Base-by-base conservation (phyloP, 2,888 invertebrate species). In the Sialis lutaria region DNA sequence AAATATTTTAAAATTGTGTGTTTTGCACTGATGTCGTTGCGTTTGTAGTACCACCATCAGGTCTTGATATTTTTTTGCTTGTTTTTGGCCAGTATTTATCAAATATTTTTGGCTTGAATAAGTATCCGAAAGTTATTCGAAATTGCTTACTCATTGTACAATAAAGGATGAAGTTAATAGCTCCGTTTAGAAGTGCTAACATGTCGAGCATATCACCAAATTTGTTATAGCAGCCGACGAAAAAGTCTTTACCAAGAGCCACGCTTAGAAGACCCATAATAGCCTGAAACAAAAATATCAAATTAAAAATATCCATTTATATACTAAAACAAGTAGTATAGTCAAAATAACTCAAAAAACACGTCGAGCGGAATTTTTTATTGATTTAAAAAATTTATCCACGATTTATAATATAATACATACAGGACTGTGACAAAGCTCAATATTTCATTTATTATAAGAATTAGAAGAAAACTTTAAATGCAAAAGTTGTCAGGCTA, bases 61-160 rank as follows among this genome's bases (percentile, higher is more conserved):
- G 22, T 22, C 22, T 22, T 22, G 22, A 22, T 22, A 22, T 10
- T 37, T 22, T 22, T 4, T 22, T 22, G 22, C 22, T 22, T 22
- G 22, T 22, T 22, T 22, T 22, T 32, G 44, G 9, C 10, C 10
- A 41, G 22, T 22, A 22, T 9, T 41, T 41, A 13, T 10, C 22
- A 6, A 41, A 40, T 22, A 46, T 42, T 42, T 37, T 34, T 8
- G 41, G 46, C 51, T 75, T 70, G 58, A 89, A 79, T 56, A 87
- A 65, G 57, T 78, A 74, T 8, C 77, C 70, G 60, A 84, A 88
- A 1, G 84, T 84, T 54, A 76, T 77, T 10, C 95, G 74, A 64
- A 95, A 95, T 71, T 92, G 92, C 51, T 86, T 75, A 51, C 90
- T 91, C 93, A 95, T 93, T 46, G 86, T 75, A 59, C 92, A 93